These are phyloP conservation scores for Tipula confusa DNA, from an alignment of 2,888 invertebrate genomes.

Conservation along the genomic window DNA sequence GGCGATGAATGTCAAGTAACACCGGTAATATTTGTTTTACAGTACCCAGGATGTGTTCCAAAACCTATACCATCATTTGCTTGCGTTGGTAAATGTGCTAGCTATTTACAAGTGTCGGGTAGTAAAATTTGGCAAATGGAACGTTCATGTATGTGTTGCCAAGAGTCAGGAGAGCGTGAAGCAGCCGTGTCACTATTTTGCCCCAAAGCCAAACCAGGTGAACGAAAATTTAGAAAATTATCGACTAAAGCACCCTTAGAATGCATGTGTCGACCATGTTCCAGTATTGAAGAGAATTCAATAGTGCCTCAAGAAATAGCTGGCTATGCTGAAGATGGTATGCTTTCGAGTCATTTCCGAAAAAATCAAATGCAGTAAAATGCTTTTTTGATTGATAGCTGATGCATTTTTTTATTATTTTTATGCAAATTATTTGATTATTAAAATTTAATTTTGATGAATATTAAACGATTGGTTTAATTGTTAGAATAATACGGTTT, in stretches of 20 bases:
- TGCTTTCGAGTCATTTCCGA: constrained; percentile 73
- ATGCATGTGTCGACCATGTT: constrained; percentile 92
- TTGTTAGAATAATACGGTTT: too few relatives aligned
- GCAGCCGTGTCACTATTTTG: constrained; percentile 84
- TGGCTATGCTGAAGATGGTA: constrained; percentile 77
- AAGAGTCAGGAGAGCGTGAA: constrained; percentile 88
- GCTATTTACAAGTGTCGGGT: constrained; percentile 90
- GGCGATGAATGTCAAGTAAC: constrained; percentile 83
- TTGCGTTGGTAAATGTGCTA: constrained; percentile 84
- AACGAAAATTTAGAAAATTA: constrained; percentile 80
- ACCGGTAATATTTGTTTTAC: constrained; percentile 85
- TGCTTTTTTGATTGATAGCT: neutral
- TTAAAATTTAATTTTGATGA: neutral
- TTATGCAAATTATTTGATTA: neutral
- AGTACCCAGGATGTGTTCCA: constrained; percentile 86
- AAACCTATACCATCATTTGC: constrained; percentile 92
- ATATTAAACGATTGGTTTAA: too few relatives aligned
- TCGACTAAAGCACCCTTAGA: constrained; percentile 89
- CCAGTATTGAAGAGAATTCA: constrained; percentile 79
- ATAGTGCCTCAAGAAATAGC: constrained; percentile 87
- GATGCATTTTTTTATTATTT: neutral
- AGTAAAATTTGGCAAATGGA: constrained; percentile 97
- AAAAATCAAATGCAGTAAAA: constrained; percentile 59
- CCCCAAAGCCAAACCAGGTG: constrained; percentile 82
- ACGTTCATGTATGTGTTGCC: constrained; percentile 91